These are phyloP conservation scores for Tichodroma muraria DNA, from an alignment of 2,113 vertebrate species.

Conservation along the genomic window DNA sequence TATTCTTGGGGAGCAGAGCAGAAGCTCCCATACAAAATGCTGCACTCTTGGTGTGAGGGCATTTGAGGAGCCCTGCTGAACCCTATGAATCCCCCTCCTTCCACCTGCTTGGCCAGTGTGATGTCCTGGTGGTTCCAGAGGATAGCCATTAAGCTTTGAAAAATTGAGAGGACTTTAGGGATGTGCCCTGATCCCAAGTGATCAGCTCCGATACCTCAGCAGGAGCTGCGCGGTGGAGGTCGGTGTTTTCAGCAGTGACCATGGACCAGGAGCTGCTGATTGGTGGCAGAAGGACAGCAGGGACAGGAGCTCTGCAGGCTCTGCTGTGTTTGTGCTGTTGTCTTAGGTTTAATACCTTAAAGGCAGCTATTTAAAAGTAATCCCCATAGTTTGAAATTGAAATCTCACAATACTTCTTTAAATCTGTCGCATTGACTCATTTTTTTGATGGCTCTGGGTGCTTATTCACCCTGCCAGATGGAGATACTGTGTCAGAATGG, in stretches of 20 bases:
- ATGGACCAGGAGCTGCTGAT: neutral
- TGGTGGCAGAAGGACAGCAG: neutral
- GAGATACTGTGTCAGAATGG: slow-evolving; percentile 58
- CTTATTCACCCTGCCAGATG: slow-evolving; percentile 68
- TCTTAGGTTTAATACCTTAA: neutral
- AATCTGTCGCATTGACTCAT: slow-evolving; percentile 43
- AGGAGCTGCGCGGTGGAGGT: neutral
- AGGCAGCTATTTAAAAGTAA: slow-evolving; percentile 36
- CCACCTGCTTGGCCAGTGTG: neutral
- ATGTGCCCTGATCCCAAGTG: neutral
- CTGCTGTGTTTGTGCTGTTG: neutral
- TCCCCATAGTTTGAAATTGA: neutral
- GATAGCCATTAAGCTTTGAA: neutral
- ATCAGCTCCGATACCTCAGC: neutral
- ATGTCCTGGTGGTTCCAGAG: neutral
- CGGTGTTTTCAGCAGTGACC: fast-evolving
- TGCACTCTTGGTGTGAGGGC: neutral
- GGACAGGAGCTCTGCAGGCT: neutral
- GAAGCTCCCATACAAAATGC: neutral
- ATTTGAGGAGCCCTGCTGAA: neutral
- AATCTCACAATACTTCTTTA: slow-evolving; percentile 49
- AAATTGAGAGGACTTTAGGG: neutral
- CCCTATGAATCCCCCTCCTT: neutral
- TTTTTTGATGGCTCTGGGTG: slow-evolving; percentile 45
- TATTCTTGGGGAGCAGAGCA: neutral